phyloP scores from a whole-genome alignment of 2,888 invertebrate species.

The Lepas anatifera region DNA sequence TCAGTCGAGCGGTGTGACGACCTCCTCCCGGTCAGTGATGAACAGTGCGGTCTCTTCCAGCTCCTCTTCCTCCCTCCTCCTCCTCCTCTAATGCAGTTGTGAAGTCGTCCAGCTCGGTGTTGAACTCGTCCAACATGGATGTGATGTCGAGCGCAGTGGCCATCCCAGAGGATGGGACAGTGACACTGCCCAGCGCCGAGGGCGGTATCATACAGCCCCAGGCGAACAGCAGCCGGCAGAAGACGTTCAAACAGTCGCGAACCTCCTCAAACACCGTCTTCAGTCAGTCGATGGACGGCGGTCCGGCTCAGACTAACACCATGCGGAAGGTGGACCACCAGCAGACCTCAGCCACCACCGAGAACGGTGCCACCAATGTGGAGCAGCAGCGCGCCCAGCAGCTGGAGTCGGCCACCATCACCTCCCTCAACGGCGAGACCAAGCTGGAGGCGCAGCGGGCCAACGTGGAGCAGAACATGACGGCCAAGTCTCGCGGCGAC shows the following conservation, averaged over 20 bases:
- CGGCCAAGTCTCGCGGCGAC: not conserved
- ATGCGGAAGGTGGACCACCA: not conserved
- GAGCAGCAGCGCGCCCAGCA: not conserved
- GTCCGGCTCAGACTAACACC: not conserved
- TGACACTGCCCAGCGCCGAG: not conserved
- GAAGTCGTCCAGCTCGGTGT: not conserved
- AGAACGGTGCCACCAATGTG: conserved; percentile 4
- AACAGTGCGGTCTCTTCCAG: no score
- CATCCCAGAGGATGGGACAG: not conserved
- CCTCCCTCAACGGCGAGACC: not conserved
- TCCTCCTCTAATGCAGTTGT: not conserved
- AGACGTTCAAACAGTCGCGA: conserved; percentile 6
- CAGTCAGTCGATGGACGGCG: conserved; percentile 8
- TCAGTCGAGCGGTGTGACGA: not conserved
- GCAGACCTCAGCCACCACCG: not conserved
- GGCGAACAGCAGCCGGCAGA: not conserved
- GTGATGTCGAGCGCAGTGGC: not conserved
- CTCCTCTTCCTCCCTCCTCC: no score
- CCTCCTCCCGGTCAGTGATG: not conserved
- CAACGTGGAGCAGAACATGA: not conserved
- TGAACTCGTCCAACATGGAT: not conserved
- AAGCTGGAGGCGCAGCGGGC: not conserved
- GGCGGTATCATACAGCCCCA: no score
- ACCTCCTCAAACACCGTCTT: not conserved
- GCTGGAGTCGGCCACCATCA: not conserved